Evolutionary conservation across 2,888 invertebrate genomes (phyloP).

Genomic region (Cosmopolites sordidus): DNA sequence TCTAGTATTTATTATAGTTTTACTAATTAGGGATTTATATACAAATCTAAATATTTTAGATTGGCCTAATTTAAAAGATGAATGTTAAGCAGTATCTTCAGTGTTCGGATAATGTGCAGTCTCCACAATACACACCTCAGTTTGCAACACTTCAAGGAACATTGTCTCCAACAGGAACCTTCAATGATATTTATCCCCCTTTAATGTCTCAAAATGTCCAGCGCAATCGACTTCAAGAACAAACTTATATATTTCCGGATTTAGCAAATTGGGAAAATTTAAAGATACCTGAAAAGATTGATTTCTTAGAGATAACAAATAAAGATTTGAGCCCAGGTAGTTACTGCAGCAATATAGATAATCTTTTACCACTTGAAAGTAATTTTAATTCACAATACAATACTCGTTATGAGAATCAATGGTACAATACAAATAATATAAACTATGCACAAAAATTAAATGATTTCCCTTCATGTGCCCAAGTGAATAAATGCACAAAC

Average conservation of each 20-base stretch:
- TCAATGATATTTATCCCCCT: conserved; percentile 15
- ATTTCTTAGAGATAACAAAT: conserved; percentile 40
- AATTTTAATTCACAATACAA: conserved; percentile 23
- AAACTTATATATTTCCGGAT: conserved; percentile 18
- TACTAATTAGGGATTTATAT: no score
- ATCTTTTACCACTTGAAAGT: conserved; percentile 34
- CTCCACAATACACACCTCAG: conserved; percentile 2
- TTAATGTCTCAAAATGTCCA: conserved; percentile 8
- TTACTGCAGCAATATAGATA: conserved; percentile 40
- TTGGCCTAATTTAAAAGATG: no score
- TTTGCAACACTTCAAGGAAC: conserved; percentile 14
- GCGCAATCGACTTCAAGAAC: conserved; percentile 1
- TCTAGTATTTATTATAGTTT: no score
- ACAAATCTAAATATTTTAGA: no score
- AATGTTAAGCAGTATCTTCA: no score
- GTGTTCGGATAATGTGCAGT: no score
- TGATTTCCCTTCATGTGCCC: conserved; percentile 43
- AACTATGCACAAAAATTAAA: conserved; percentile 33
- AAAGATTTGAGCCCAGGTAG: conserved; percentile 44
- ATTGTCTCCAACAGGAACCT: conserved; percentile 16
- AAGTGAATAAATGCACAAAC: conserved; percentile 28
- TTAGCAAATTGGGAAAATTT: conserved; percentile 28
- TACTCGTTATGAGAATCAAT: conserved; percentile 32
- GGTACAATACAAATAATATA: conserved; percentile 33
- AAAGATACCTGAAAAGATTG: conserved; percentile 40